Conservation (phyloP, 2,113 vertebrate genomes). For the Elgaria multicarinata region DNA sequence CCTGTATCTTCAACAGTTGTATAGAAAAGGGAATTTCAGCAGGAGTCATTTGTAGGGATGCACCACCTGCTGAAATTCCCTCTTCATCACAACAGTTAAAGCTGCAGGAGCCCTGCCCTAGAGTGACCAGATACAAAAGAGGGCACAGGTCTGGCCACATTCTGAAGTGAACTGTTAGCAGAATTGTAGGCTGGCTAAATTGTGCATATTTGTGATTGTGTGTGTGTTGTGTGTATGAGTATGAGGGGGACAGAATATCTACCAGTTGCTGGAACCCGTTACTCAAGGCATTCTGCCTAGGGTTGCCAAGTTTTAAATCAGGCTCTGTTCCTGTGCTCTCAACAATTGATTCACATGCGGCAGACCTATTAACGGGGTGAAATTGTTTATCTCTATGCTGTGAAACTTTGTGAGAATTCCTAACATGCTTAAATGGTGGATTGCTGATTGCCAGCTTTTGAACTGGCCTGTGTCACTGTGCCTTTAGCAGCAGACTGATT, state of each 20-base stretch:
- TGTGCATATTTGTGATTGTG: neutral
- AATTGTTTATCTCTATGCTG: neutral
- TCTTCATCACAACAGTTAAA: too few relatives aligned
- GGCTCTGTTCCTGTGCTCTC: neutral
- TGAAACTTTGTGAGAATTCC: neutral
- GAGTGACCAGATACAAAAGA: too few relatives aligned
- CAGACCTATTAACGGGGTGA: neutral
- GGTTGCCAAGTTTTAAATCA: neutral
- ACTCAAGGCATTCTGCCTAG: neutral
- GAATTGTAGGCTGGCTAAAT: neutral
- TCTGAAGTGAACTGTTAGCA: neutral
- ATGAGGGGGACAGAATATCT: neutral
- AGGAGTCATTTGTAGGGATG: too few relatives aligned
- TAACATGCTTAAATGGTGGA: neutral
- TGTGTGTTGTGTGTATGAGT: neutral
- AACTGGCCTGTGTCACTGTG: neutral
- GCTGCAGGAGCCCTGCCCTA: too few relatives aligned
- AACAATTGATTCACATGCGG: neutral
- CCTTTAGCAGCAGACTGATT: neutral
- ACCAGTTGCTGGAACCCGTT: neutral
- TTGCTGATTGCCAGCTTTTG: neutral
- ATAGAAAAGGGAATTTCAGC: too few relatives aligned
- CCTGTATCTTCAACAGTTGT: too few relatives aligned
- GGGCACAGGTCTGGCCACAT: neutral
- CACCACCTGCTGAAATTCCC: too few relatives aligned